phyloP scores from a whole-genome alignment of 2,797 vertebrate species.

The Leptodactylus fallax region DNA sequence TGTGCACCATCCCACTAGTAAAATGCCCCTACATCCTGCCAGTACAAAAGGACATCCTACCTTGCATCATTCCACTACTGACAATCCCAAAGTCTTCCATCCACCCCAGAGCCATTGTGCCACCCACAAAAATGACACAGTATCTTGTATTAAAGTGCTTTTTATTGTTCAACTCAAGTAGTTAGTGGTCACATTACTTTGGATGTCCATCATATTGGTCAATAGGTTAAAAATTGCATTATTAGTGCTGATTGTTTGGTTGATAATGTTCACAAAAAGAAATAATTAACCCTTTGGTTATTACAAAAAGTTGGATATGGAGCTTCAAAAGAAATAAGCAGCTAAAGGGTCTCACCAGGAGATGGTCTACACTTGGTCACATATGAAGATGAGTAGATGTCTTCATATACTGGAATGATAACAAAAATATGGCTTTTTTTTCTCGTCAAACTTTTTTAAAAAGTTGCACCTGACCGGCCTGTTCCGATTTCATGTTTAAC shows the following conservation, averaged over 20 bases:
- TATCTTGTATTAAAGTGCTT: constrained; percentile 44
- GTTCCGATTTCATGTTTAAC: no score
- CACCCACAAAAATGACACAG: not conserved
- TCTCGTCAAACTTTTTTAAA: no score
- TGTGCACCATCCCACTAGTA: no score
- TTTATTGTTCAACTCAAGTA: constrained; percentile 37
- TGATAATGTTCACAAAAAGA: not conserved
- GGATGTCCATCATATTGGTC: constrained; percentile 12
- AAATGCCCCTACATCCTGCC: not conserved
- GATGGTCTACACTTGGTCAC: not conserved
- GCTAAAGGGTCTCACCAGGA: not conserved
- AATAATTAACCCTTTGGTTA: constrained; percentile 16
- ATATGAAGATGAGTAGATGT: not conserved
- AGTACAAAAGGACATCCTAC: not conserved
- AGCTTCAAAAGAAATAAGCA: not conserved
- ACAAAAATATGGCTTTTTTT: no score
- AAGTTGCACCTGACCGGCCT: no score
- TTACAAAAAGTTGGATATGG: not conserved
- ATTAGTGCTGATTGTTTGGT: constrained; percentile 43
- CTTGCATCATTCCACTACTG: not conserved
- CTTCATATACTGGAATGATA: not conserved
- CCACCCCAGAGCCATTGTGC: no score
- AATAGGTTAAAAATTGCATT: not conserved
- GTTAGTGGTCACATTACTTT: constrained; percentile 38
- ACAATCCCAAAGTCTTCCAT: not conserved